Evolutionary conservation across 2,113 vertebrate genomes (phyloP), one percentile per base, ranked within the genome.

Genomic region (Aleadryas rufinucha): DNA sequence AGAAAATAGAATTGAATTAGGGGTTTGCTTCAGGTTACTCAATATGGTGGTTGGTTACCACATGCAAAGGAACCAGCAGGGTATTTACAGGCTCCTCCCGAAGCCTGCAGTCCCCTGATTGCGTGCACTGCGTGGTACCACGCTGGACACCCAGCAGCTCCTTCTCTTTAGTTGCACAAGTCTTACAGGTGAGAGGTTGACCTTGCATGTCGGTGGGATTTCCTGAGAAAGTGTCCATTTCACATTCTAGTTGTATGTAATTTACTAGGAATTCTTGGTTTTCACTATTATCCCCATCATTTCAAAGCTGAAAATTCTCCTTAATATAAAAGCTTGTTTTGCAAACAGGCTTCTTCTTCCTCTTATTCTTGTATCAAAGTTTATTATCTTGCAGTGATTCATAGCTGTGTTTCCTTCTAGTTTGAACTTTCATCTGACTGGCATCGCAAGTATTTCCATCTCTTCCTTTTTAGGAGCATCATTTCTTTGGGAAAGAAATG

Each of bases 111-210:
- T 57, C n/a, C 4, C 1, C 22, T 41, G 45, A 1, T 4, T 75
- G 47, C 0, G 0, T 87, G 71, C 2, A 0, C 60, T 52, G n/a
- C 0, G 1, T 64, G 59, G 35, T 30, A 1, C 63, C 27, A 20
- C 0, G 0, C 42, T 45, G 69, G 52, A 56, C 1, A 8, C n/a
- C 6, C 16, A 61, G 70, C 9, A 47, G 27, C 35, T 84, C 27
- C 42, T 66, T 61, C 33, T 81, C 47, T 47, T 59, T 1, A 52
- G 26, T 59, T 80, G 26, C 30, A 50, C 60, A 89, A 31, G 23
- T 35, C 57, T 89, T 53, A 44, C 11, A 78, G 52, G 56, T 81
- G 49, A 41, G 42, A 75, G 49, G 16, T 8, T 79, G 59, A 35
- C 31, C 18, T 50, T 45, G 12, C 10, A 7, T 30, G 30, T 87